Conservation (phyloP, 2,113 vertebrate species). For the Myotis yumanensis region DNA sequence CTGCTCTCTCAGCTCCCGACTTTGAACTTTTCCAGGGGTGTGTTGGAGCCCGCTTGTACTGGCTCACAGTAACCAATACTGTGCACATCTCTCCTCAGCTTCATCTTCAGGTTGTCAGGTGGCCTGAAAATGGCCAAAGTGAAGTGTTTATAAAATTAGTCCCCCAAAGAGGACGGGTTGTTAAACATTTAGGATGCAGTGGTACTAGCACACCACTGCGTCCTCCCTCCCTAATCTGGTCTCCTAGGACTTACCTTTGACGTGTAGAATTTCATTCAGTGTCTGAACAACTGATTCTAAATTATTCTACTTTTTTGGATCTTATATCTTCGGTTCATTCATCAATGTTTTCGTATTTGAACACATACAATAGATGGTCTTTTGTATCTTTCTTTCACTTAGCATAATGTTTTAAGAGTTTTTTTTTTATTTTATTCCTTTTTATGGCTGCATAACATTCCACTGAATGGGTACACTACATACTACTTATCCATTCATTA, state of each 20-base stretch:
- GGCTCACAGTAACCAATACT: accelerated
- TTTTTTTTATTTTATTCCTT: background rate
- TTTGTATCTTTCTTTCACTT: background rate
- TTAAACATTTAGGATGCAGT: background rate
- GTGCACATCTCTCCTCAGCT: background rate
- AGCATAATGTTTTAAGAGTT: background rate
- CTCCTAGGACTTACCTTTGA: background rate
- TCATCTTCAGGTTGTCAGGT: background rate
- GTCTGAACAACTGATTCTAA: background rate
- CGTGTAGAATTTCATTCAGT: background rate
- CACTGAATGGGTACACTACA: too few species aligned
- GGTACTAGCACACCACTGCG: background rate
- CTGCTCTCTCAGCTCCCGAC: background rate
- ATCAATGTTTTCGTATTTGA: background rate
- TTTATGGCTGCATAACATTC: background rate
- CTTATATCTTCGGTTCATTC: background rate
- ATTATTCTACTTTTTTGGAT: background rate
- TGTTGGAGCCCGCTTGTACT: background rate
- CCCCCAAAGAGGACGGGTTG: background rate
- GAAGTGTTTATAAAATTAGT: background rate
- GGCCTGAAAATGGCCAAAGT: background rate
- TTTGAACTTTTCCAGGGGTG: background rate
- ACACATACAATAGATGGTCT: background rate
- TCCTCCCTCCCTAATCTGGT: background rate
- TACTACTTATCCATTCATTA: too few species aligned